Percentiles rank a stretch among this genome's conserved stretches.
Evolutionary conservation across 2,888 invertebrate genomes (phyloP).

Genomic region (Nezara viridula): DNA sequence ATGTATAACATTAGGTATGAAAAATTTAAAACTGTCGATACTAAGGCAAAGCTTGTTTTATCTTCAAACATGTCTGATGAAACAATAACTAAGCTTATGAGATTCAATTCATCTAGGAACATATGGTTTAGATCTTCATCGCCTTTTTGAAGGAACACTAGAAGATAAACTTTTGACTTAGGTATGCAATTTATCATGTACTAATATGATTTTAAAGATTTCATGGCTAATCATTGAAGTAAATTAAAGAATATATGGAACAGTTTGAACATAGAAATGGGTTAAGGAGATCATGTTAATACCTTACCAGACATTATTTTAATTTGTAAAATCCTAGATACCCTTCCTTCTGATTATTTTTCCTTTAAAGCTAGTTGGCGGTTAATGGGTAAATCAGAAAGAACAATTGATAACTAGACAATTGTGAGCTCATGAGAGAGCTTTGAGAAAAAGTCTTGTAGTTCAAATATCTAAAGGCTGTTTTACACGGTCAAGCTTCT

Average conservation of each 20-base stretch:
- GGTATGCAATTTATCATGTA: neutral
- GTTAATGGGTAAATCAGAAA: neutral
- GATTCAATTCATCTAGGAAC: neutral
- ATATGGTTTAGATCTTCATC: neutral
- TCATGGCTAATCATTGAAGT: neutral
- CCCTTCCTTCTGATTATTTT: neutral
- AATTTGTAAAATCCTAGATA: neutral
- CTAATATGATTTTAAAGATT: neutral
- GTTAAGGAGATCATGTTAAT: neutral
- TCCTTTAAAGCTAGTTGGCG: neutral
- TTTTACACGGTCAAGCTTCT: too few relatives aligned
- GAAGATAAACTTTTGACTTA: neutral
- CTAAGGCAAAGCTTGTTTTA: neutral
- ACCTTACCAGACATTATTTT: neutral
- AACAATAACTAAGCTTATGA: neutral
- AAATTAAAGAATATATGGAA: neutral
- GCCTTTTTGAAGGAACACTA: neutral
- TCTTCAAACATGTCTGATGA: neutral
- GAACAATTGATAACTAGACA: neutral
- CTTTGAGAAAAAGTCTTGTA: neutral
- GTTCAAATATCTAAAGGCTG: neutral
- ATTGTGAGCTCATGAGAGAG: neutral
- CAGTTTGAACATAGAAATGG: neutral
- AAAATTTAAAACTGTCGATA: neutral
- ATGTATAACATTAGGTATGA: neutral